Percentiles rank a stretch among this genome's conserved stretches.
Conservation (phyloP, 2,888 invertebrate genomes). For the Callosobruchus maculatus region DNA sequence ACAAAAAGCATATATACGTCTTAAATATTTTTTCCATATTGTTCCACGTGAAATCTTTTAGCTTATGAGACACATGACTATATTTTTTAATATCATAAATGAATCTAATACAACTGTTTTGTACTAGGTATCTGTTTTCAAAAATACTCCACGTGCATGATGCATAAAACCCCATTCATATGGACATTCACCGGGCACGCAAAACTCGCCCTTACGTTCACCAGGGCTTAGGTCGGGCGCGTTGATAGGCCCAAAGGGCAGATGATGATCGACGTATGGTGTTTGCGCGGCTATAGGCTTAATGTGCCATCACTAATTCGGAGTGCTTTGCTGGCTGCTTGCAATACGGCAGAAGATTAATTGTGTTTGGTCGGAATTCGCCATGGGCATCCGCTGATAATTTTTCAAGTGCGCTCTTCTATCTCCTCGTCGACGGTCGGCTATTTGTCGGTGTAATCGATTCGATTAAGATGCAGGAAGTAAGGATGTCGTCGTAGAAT, state of each 20-base stretch:
- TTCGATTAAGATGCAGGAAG: not conserved
- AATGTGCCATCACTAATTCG: constrained; percentile 52
- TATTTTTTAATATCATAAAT: too few species aligned
- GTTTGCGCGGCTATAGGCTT: constrained; percentile 49
- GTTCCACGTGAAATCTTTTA: too few species aligned
- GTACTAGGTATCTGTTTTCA: not conserved
- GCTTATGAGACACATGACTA: too few species aligned
- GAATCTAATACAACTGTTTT: too few species aligned
- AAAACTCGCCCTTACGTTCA: not conserved
- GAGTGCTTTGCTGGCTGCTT: constrained; percentile 31
- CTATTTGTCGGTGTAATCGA: not conserved
- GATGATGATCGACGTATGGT: constrained; percentile 38
- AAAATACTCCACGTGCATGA: not conserved
- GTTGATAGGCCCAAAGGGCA: constrained; percentile 25
- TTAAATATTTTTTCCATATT: too few species aligned
- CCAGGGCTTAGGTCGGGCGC: not conserved
- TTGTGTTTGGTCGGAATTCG: not conserved
- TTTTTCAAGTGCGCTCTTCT: not conserved
- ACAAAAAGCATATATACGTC: too few species aligned
- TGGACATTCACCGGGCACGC: not conserved
- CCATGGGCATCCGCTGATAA: not conserved
- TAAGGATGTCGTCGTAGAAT: not conserved
- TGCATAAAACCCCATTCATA: not conserved
- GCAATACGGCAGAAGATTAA: constrained; percentile 40
- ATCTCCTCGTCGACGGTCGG: not conserved